Percentiles rank a stretch among this genome's conserved stretches.
Conservation (phyloP, 2,113 vertebrate species). For the Spea bombifrons region DNA sequence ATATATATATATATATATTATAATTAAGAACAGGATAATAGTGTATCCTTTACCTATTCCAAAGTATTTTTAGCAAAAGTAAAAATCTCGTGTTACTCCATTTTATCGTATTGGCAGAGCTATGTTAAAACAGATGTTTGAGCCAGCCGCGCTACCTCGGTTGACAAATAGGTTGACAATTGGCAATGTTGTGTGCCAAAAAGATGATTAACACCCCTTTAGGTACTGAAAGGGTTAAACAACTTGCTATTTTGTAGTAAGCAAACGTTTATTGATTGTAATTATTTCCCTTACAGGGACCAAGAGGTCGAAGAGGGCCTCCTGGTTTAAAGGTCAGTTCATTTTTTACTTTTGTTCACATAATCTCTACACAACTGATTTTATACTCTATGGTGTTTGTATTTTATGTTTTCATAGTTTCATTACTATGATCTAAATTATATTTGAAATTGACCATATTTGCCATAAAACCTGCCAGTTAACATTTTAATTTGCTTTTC, state of each 20-base stretch:
- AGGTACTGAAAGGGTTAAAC: not conserved
- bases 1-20: too few relatives aligned
- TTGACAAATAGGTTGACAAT: too few relatives aligned
- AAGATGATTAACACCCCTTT: too few relatives aligned
- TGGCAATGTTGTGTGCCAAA: too few relatives aligned
- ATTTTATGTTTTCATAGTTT: not conserved
- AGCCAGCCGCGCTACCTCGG: too few relatives aligned
- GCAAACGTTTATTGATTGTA: not conserved
- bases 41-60: too few relatives aligned
- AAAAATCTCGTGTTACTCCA: too few relatives aligned
- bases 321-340: constrained; percentile 61
- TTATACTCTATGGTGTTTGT: not conserved
- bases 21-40: too few relatives aligned
- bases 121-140: too few relatives aligned
- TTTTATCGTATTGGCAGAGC: too few relatives aligned
- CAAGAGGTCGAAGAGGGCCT: constrained; percentile 56
- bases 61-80: too few relatives aligned
- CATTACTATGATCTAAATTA: not conserved
- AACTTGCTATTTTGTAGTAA: not conserved
- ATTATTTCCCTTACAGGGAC: constrained; percentile 54
- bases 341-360: not conserved
- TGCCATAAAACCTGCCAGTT: not conserved
- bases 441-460: not conserved
- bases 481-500: constrained; percentile 11
- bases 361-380: not conserved